phyloP scores from a whole-genome alignment of 2,113 vertebrate species.

The Oenanthe oenanthe region DNA sequence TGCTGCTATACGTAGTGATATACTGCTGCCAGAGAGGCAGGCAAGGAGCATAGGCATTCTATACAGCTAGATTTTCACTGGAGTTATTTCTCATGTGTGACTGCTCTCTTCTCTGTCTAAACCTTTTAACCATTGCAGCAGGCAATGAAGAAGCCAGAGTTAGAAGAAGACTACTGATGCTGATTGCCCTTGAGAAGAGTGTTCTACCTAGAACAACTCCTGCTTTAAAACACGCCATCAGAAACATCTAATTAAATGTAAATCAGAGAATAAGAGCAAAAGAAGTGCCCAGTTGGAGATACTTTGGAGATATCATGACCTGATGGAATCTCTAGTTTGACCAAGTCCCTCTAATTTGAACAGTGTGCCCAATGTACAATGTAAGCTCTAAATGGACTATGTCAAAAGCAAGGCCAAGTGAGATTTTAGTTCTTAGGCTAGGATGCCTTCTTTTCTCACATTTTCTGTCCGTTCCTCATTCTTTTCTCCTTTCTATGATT shows the following conservation, averaged over 20 bases:
- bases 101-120: not conserved
- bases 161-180: not conserved
- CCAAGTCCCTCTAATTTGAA: not conserved
- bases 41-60: not conserved
- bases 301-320: not conserved
- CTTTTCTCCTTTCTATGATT: not conserved
- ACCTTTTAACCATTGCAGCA: not conserved
- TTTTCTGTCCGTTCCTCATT: not conserved
- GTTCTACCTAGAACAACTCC: not conserved
- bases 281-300: not conserved
- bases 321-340: not conserved
- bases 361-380: not conserved
- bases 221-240: not conserved
- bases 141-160: not conserved
- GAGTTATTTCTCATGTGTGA: not conserved
- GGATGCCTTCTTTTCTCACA: not conserved
- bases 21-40: not conserved
- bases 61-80: not conserved
- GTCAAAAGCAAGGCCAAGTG: not conserved
- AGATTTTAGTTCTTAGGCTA: not conserved
- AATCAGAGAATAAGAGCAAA: not conserved
- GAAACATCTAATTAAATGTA: not conserved
- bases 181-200: not conserved
- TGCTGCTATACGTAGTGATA: not conserved
- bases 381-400: not conserved